Conservation (phyloP, 1,140 invertebrate genomes). For the Lepidurus packardi region DNA sequence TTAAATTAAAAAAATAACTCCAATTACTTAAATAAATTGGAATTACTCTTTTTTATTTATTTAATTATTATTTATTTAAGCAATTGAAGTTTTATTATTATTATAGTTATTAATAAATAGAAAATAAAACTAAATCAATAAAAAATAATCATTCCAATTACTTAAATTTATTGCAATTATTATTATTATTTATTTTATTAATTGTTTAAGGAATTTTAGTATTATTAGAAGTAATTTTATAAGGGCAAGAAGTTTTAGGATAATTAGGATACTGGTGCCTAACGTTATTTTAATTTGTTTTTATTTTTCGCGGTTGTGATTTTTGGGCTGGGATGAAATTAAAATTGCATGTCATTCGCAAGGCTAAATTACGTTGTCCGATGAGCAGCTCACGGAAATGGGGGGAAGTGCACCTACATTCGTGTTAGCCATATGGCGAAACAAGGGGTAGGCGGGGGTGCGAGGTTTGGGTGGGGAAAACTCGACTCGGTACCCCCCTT, state of each 20-base stretch:
- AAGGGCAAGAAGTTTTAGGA: no score
- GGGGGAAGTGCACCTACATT: background rate
- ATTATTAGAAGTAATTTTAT: no score
- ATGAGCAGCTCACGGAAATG: background rate
- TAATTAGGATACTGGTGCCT: background rate
- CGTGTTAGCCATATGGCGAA: background rate
- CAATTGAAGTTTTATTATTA: no score
- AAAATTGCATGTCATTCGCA: background rate
- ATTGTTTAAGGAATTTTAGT: no score
- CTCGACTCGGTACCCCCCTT: conserved; percentile 20
- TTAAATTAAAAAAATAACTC: no score
- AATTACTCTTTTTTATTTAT: no score
- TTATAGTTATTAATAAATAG: background rate
- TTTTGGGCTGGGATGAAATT: background rate
- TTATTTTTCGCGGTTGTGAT: background rate
- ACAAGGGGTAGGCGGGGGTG: conserved; percentile 11
- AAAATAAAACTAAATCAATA: background rate
- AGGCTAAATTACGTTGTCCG: background rate
- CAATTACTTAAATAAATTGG: no score
- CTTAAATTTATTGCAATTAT: background rate
- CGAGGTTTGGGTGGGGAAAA: background rate
- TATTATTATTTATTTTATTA: background rate
- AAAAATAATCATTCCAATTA: background rate
- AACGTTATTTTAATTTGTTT: background rate
- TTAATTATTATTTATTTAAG: no score